Base-by-base conservation (phyloP, 2,113 vertebrate genomes). In the Mesoclemmys tuberculata region DNA sequence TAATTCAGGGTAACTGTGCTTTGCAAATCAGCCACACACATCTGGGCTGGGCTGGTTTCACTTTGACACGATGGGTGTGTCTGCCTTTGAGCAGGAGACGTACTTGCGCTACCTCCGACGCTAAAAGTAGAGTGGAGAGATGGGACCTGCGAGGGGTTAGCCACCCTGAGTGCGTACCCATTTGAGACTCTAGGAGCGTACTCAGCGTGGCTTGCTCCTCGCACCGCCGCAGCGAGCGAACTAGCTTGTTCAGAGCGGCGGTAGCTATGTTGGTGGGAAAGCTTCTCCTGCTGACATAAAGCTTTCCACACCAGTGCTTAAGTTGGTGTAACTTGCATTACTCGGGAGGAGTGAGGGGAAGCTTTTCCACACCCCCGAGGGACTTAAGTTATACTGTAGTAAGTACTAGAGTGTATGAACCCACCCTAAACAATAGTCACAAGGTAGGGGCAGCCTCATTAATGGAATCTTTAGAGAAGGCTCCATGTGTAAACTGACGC, bases 51-150 rank as follows among this genome's bases (percentile, higher is more conserved):
- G 71, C 84, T 46, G 41, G 11, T 77, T 46, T 90, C 11, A 1
- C 8, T 8, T 24, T 1, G 0, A 13, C 0, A 0, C 1, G 64
- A 21, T 38, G 64, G 19, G 19, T 71, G 10, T 22, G n/a, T 71
- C 26, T 6, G 29, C 29, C 58, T 61, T 61, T 7, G 29, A 16
- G 58, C 16, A 71, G n/a, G n/a, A 38, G n/a, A n/a, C 64, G 38
- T 38, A 21, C n/a, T n/a, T 4, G 16, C 4, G 64, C 64, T 68
- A 68, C 35, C 64, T 68, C 64, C 22, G n/a, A 38, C 22, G 35
- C 64, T 71, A 71, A 71, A 71, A 21, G 19, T 38, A 35, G 19
- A 38, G 64, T 5, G 35, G 38, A 38, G 61, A 14, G 16, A 71
- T 7, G 4, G 35, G 8, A 38, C 18, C 31, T 11, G 27, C 13